Evolutionary conservation across 2,113 vertebrate species (phyloP).

Genomic region (Percopsis transmontana): DNA sequence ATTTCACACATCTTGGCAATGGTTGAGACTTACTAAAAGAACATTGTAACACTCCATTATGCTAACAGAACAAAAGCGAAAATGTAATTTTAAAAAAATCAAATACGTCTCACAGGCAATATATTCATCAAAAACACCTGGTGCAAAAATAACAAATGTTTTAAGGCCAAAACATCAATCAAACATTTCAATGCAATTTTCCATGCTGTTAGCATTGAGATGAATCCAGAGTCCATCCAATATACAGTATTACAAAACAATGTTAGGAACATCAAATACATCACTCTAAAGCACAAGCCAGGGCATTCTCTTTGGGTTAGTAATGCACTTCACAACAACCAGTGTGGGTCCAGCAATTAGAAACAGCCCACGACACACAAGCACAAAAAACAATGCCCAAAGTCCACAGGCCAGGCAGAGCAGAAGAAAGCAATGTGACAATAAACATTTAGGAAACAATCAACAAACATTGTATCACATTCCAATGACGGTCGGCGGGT

Average conservation of each 20-base stretch:
- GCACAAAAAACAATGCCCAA: constrained; percentile 42
- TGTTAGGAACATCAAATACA: constrained; percentile 31
- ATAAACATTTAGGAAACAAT: constrained; percentile 23
- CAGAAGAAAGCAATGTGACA: constrained; percentile 1
- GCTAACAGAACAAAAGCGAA: constrained; percentile 7
- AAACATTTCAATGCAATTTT: constrained; percentile 21
- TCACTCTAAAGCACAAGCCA: constrained; percentile 39
- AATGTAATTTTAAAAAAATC: constrained; percentile 10
- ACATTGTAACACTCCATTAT: constrained; percentile 8
- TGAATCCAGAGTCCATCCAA: constrained; percentile 26
- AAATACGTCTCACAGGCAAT: constrained; percentile 31
- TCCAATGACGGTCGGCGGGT: constrained; percentile 29
- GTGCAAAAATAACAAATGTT: constrained; percentile 7
- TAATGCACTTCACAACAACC: constrained; percentile 52
- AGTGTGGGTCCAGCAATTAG: constrained; percentile 34
- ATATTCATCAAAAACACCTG: constrained; percentile 21
- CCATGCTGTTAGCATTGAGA: constrained; percentile 26
- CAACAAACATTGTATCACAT: constrained; percentile 31
- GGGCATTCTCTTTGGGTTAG: constrained; percentile 52
- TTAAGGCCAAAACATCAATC: constrained; percentile 5
- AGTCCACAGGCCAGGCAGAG: constrained; percentile 24
- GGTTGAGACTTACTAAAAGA: constrained; percentile 26
- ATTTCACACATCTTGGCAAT: constrained; percentile 38
- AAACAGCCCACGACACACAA: constrained; percentile 52
- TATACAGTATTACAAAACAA: constrained; percentile 43